These are phyloP conservation scores for Lagria hirta DNA, from an alignment of 2,888 invertebrate genomes.

Conservation along the genomic window DNA sequence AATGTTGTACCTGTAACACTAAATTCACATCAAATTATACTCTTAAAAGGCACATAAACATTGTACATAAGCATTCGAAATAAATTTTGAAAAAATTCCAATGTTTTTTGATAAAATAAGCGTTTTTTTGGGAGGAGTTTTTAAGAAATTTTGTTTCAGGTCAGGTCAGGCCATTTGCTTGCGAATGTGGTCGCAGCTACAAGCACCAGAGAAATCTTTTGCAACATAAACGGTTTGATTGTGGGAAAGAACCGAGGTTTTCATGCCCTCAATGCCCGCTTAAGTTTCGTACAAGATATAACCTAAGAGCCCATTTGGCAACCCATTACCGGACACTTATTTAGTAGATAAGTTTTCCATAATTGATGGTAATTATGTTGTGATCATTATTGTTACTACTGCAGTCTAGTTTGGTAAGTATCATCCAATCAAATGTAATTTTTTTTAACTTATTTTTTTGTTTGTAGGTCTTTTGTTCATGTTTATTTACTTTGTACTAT, in stretches of 20 bases:
- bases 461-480: constrained; percentile 9
- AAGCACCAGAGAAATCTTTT: constrained; percentile 64
- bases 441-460: constrained; percentile 14
- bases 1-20: constrained; percentile 27
- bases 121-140: background rate
- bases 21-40: constrained; percentile 33
- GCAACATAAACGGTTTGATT: constrained; percentile 25
- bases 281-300: constrained; percentile 21
- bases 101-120: background rate
- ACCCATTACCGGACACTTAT: constrained; percentile 13
- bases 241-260: constrained; percentile 28
- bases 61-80: background rate
- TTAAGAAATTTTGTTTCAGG: constrained; percentile 9
- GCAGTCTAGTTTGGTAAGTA: too few relatives aligned
- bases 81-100: background rate
- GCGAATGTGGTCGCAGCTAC: constrained; percentile 70
- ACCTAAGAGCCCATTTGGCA: constrained; percentile 10
- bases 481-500: constrained; percentile 5
- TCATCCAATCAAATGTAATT: background rate
- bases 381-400: too few relatives aligned
- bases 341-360: too few relatives aligned
- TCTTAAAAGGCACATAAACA: constrained; percentile 24
- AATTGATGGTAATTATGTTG: too few relatives aligned
- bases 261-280: constrained; percentile 24
- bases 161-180: constrained; percentile 10